Evolutionary conservation across 1,140 invertebrate species (phyloP).

Genomic region (Eciton burchellii): DNA sequence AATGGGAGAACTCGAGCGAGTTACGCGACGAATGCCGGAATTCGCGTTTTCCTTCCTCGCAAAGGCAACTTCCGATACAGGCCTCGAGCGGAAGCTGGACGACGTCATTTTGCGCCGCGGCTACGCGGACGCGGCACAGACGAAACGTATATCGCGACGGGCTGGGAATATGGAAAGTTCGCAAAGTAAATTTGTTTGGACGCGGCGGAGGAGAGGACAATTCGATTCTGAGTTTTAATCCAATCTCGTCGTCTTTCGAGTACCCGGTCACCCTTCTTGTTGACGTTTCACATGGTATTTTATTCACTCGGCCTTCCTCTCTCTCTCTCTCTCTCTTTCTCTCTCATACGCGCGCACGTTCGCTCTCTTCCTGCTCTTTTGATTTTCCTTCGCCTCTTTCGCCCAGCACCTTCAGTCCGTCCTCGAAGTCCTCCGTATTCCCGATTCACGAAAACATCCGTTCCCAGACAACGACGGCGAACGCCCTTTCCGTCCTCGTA

Average conservation of each 20-base stretch:
- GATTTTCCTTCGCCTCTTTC: slow-evolving; percentile 21
- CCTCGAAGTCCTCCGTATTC: slow-evolving; percentile 40
- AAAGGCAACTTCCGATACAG: slow-evolving; percentile 21
- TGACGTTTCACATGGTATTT: slow-evolving; percentile 63
- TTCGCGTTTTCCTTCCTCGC: neutral
- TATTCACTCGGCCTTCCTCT: slow-evolving; percentile 55
- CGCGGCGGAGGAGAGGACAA: slow-evolving; percentile 73
- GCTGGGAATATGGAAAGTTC: slow-evolving; percentile 77
- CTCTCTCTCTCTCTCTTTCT: slow-evolving; percentile 7
- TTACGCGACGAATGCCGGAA: slow-evolving; percentile 1
- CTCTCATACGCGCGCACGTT: neutral
- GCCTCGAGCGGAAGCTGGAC: slow-evolving; percentile 6
- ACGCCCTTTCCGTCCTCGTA: slow-evolving; percentile 27
- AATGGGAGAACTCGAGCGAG: slow-evolving; percentile 18
- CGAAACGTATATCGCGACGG: slow-evolving; percentile 61
- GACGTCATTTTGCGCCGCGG: slow-evolving; percentile 2
- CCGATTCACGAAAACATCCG: slow-evolving; percentile 43
- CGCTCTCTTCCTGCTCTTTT: neutral
- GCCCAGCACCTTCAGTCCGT: slow-evolving; percentile 27
- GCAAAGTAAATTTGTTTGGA: slow-evolving; percentile 80
- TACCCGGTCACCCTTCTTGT: slow-evolving; percentile 59
- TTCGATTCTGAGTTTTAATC: slow-evolving; percentile 83
- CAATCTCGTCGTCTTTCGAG: slow-evolving; percentile 68
- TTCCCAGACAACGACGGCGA: neutral
- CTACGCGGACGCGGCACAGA: slow-evolving; percentile 2